Percentiles rank a stretch among this genome's conserved stretches.
Conservation (phyloP, 1,140 invertebrate species). For the Brachystomella parvula region DNA sequence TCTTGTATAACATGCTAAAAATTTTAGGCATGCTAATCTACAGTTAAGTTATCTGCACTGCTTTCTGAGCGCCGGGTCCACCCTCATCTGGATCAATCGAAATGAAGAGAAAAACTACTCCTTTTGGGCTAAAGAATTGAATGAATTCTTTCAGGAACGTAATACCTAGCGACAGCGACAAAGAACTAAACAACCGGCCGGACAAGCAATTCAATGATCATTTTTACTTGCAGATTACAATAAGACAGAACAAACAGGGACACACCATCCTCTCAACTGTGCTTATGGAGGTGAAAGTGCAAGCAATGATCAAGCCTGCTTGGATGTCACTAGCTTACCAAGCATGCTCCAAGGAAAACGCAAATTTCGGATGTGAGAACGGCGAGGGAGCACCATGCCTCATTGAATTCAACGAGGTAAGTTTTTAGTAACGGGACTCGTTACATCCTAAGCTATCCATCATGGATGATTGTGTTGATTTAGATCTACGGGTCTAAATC, state of each 20-base stretch:
- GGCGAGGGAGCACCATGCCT: constrained; percentile 56
- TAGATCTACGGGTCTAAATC: not conserved
- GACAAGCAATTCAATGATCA: not conserved
- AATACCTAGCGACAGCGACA: too few relatives aligned
- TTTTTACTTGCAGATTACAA: not conserved
- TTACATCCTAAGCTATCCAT: too few relatives aligned
- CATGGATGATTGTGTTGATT: too few relatives aligned
- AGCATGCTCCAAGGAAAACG: not conserved
- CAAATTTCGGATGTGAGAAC: not conserved
- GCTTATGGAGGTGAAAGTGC: not conserved
- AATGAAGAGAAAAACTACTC: constrained; percentile 67
- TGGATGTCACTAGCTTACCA: not conserved
- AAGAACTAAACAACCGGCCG: too few relatives aligned
- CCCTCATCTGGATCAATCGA: constrained; percentile 84
- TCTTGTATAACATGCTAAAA: too few relatives aligned
- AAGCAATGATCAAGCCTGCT: not conserved
- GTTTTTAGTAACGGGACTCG: too few relatives aligned
- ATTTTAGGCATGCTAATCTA: too few relatives aligned
- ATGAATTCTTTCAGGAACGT: constrained; percentile 51
- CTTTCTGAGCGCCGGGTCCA: constrained; percentile 86
- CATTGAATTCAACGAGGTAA: constrained; percentile 76
- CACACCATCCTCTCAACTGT: not conserved
- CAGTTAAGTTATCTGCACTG: too few relatives aligned
- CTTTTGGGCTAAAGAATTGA: constrained; percentile 67
- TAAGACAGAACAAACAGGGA: not conserved